Base-by-base conservation (phyloP, 1,140 invertebrate genomes). In the Conopomorpha cramerella region DNA sequence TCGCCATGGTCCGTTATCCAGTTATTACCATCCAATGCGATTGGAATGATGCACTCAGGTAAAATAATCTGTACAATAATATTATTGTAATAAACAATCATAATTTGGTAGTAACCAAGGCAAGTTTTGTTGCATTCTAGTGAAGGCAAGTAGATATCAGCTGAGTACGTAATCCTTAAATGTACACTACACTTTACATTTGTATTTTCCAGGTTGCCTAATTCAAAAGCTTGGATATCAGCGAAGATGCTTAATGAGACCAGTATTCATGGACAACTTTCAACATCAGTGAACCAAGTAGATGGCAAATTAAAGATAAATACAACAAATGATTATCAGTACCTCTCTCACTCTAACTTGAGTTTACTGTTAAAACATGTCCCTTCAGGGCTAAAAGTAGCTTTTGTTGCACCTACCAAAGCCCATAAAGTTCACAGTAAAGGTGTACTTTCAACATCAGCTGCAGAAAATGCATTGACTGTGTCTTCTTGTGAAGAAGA, bases 401-500 rank as follows among this genome's bases (percentile, higher is more conserved):
- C 60, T 13, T 79, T 80, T 64, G 49, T 78, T 8, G 61, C 74
- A n/a, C 61, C 74, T 6, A 59, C 55, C 1, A 74, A 66, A 39
- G 49, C 51, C 11, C 67, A 76, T 38, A 61, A 58, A 48, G 45
- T 79, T 27, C 77, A 79, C 41, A 56, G 56, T 12, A 78, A 74
- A 47, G 68, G 55, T 36, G 45, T 86, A 7, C 41, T 79, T 2
- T 78, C 78, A 41, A 46, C 87, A 14, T 78, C 81, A 54, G 79
- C 81, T 2, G 80, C 82, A 33, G 55, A 77, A 44, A 83, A 81
- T 46, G 83, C 83, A 8, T 56, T 86, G 2, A 84, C 80, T 28
- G 81, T 85, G 11, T 87, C 86, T 25, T 79, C 79, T 35, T 83
- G 82, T 62, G 77, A 74, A 44, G 77, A 78, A 23, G 81, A 83